Evolutionary conservation across 2,797 vertebrate genomes (phyloP), one percentile per base, ranked within the genome.

Genomic region (Tiaroga cobitis): DNA sequence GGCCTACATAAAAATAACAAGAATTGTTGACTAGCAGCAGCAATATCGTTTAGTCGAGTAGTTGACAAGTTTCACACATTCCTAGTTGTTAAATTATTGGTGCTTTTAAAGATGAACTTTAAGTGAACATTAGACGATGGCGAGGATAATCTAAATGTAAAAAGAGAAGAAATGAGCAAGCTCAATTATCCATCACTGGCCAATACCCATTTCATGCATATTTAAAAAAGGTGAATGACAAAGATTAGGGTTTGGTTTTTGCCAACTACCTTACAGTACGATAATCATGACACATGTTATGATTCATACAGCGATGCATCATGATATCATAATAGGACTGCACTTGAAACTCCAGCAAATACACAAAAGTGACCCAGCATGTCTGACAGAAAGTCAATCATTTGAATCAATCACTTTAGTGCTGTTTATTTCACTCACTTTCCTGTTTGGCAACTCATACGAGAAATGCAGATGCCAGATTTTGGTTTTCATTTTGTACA

Each of bases 251-350:
- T 2, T 59, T 59, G 51, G 13, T 34, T 39, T 39, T 59, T 77
- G 21, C 34, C 8, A 61, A 26, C 37, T 39, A 63, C 37, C 76
- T 11, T 21, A 19, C n/a, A 78, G n/a, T 43, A 63, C 0, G 10
- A 26, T 21, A 19, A 63, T 78, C 54, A 26, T 4, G 56, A 63
- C 39, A 43, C 34, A 2, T 59, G n/a, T 77, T 59, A 26, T 61
- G 24, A 78, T 63, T 78, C 76, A 78, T 78, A 78, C 24, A 7
- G 39, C 6, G 16, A 63, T 18, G 76, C 56, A 63, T 78, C n/a
- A 13, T 78, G 56, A 39, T n/a, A 77, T 59, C 74, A 77, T 59
- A 39, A 16, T 39, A 56, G 51, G 75, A 41, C 56, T 41, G 39
- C 69, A 72, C 39, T n/a, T 10, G 39, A 72, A 43, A 72, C 21